Conservation (phyloP, 2,888 invertebrate genomes). For the Macrosoma leucophasiata region DNA sequence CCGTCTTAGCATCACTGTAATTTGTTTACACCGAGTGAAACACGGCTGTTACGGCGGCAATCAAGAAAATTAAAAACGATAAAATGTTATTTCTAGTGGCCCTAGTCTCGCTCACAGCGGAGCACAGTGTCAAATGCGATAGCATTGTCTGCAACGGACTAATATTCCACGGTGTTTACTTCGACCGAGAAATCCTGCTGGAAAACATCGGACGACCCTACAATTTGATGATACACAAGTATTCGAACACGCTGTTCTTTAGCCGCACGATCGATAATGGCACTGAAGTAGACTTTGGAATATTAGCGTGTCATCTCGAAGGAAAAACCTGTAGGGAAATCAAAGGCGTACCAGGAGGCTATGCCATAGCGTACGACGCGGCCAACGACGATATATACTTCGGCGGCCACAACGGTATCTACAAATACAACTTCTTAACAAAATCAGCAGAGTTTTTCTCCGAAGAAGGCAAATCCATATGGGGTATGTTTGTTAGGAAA, state of each 20-base stretch:
- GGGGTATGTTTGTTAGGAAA: slow-evolving; percentile 48
- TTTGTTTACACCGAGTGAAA: slow-evolving; percentile 18
- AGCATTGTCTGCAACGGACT: slow-evolving; percentile 46
- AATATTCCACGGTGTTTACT: slow-evolving; percentile 50
- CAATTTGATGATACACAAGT: slow-evolving; percentile 54
- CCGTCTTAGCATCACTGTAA: too few species aligned
- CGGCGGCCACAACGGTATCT: slow-evolving; percentile 62
- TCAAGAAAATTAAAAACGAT: slow-evolving; percentile 29
- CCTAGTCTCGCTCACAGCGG: slow-evolving; percentile 11
- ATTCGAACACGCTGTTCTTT: slow-evolving; percentile 50
- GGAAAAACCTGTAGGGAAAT: slow-evolving; percentile 38
- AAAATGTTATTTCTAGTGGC: slow-evolving; percentile 26
- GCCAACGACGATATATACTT: slow-evolving; percentile 61
- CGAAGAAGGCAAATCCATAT: slow-evolving; percentile 55
- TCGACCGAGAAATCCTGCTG: slow-evolving; percentile 41
- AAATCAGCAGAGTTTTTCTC: slow-evolving; percentile 52
- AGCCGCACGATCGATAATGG: slow-evolving; percentile 51
- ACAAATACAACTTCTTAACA: slow-evolving; percentile 54
- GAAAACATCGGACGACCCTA: slow-evolving; percentile 43
- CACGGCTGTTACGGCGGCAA: too few species aligned
- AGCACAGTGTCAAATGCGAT: slow-evolving; percentile 13
- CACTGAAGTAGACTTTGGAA: slow-evolving; percentile 44
- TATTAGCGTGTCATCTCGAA: slow-evolving; percentile 43
- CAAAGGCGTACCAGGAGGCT: slow-evolving; percentile 47
- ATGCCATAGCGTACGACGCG: slow-evolving; percentile 53